phyloP scores from a whole-genome alignment of 2,113 vertebrate species.

The Sula dactylatra region DNA sequence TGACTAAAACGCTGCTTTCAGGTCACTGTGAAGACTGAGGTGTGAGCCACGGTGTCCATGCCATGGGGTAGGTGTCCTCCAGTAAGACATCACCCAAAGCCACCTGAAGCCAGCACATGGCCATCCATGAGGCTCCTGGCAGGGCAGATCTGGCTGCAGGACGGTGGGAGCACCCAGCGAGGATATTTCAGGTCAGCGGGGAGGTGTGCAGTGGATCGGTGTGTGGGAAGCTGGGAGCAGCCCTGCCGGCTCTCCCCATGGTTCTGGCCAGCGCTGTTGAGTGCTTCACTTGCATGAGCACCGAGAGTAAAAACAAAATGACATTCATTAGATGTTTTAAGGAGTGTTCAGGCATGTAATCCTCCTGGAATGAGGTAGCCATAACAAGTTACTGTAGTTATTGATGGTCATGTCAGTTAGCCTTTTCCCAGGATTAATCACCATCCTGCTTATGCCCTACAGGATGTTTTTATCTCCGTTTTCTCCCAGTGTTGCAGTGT shows the following conservation, averaged over 20 bases:
- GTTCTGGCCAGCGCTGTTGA: conserved; percentile 15
- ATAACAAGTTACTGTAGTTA: conserved; percentile 74
- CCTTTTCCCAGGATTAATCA: conserved; percentile 69
- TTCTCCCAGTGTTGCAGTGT: not conserved
- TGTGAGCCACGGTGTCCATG: not conserved
- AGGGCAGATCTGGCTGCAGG: not conserved
- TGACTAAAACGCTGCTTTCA: not conserved
- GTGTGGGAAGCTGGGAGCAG: conserved; percentile 53
- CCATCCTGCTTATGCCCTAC: conserved; percentile 45
- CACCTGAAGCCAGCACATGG: not conserved
- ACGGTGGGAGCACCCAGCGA: not conserved
- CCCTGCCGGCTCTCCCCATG: conserved; percentile 45
- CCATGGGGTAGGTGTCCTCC: not conserved
- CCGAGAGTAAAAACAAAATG: conserved; percentile 62
- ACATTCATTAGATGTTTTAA: conserved; percentile 73
- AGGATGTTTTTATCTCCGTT: conserved; percentile 62
- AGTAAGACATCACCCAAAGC: rapidly evolving
- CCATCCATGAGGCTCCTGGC: not conserved
- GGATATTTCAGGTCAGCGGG: not conserved
- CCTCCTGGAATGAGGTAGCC: conserved; percentile 71
- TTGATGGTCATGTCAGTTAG: conserved; percentile 67
- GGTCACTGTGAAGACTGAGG: not conserved
- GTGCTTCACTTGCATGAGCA: conserved; percentile 63
- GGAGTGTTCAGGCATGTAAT: conserved; percentile 72
- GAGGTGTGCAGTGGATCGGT: not conserved